These are phyloP conservation scores for Megaleporinus macrocephalus DNA, from an alignment of 2,113 vertebrate genomes.

Conservation along the genomic window DNA sequence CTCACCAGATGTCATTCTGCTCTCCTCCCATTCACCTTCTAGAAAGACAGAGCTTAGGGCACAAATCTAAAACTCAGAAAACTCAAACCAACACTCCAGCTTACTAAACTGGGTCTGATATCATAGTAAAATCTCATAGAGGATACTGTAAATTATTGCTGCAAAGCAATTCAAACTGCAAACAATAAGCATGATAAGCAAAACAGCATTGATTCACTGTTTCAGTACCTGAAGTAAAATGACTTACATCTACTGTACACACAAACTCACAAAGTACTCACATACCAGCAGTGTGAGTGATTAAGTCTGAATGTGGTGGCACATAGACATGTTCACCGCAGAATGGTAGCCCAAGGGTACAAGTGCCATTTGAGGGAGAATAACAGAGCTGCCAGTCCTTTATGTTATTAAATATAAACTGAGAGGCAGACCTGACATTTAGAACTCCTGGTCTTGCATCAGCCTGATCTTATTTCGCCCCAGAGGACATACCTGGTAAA, in stretches of 20 bases:
- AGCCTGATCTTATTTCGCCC: constrained; percentile 59
- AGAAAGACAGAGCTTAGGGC: constrained; percentile 12
- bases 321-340: constrained; percentile 17
- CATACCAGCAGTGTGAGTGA: neutral
- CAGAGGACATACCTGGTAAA: constrained; percentile 53
- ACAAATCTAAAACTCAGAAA: constrained; percentile 1
- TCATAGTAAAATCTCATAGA: neutral
- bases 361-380: constrained; percentile 42
- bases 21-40: constrained; percentile 16
- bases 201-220: too few species aligned
- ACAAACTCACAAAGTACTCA: neutral
- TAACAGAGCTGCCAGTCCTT: constrained; percentile 55
- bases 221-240: neutral
- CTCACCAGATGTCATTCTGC: constrained; percentile 37
- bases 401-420: constrained; percentile 49
- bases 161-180: neutral
- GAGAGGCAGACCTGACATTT: constrained; percentile 48
- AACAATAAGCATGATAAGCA: neutral
- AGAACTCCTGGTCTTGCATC: constrained; percentile 52
- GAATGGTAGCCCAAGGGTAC: constrained; percentile 31
- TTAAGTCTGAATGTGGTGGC: constrained; percentile 5
- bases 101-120: neutral
- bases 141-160: too few species aligned
- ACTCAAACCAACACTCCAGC: neutral
- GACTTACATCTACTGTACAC: too few species aligned